Percentiles rank a stretch among this genome's conserved stretches.
Conservation (phyloP, 2,113 vertebrate species). For the Coptodon bakossiorum region DNA sequence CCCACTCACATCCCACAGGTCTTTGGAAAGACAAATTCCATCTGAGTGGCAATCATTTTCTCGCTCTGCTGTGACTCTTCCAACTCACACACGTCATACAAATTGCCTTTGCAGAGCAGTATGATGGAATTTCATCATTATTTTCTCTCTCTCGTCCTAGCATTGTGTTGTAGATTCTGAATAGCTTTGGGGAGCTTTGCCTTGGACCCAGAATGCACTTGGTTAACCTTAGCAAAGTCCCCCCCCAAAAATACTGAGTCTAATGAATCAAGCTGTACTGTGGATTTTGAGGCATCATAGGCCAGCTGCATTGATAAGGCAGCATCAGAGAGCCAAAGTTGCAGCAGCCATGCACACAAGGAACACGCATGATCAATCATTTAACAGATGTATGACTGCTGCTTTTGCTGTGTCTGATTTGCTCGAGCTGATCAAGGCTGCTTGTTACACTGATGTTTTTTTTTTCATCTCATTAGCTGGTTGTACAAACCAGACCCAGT, state of each 20-base stretch:
- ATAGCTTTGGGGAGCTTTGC: neutral
- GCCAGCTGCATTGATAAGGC: neutral
- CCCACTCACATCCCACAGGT: neutral
- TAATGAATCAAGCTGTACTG: neutral
- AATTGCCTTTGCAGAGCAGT: neutral
- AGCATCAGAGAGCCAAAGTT: neutral
- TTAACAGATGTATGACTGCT: neutral
- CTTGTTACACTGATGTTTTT: neutral
- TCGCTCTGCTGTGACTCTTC: neutral
- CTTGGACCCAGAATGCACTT: neutral
- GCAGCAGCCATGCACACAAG: neutral
- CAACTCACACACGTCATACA: neutral
- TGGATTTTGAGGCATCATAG: neutral
- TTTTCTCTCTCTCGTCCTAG: neutral
- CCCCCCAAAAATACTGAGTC: neutral
- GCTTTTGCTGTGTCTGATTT: neutral
- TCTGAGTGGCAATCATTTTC: neutral
- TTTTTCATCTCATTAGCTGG: neutral
- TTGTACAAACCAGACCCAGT: neutral
- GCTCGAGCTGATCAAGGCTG: neutral
- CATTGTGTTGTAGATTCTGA: neutral
- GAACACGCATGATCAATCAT: neutral
- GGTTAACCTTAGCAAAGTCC: neutral
- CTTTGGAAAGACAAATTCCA: neutral
- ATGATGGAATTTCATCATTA: constrained; percentile 24